Base-by-base conservation (phyloP, 37 sponge, comb jelly and placozoan genomes). In the Haliclona indistincta region DNA sequence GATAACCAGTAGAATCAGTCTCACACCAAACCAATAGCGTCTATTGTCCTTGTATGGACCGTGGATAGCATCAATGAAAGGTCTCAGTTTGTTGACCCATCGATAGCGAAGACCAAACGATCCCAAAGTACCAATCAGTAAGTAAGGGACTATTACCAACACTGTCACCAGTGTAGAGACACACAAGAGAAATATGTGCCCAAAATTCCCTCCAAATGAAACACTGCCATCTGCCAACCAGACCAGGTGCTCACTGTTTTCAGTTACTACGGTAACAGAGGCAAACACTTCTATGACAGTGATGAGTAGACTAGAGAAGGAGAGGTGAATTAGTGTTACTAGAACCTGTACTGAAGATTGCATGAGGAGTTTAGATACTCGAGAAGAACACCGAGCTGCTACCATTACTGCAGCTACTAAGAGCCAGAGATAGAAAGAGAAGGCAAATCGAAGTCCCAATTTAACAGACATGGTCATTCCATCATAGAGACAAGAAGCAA, bases 51-150 rank as follows among this genome's bases (percentile, higher is more conserved):
- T 11, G 28, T 58, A 58, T 7, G 60, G 60, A 8, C 60, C 60
- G n/a, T 58, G 38, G 11, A 65, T 65, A 32, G 67, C 28, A 65
- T 65, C 67, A 65, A 65, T 34, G 38, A 65, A 65, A 34, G 67
- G 67, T 15, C 67, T 19, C 13, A 65, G 28, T 32, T 65, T 65
- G 40, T 65, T 65, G 13, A 65, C 67, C 11, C 28, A 35, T 36
- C 38, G 38, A 65, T 26, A 65, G 4, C 67, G 35, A 26, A 65
- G 28, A 65, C 67, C 15, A 8, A 32, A 26, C 15, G 38, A 65
- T 36, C 67, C 67, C 15, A 65, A 65, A 15, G 28, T 8, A 28
- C 29, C 42, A 5, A 65, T 8, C 15, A 15, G 11, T 17, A 65
- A 13, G 40, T 65, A 65, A 34, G 67, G 67, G 11, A 65, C 20